phyloP scores from a whole-genome alignment of 2,797 vertebrate species.

The Spizella passerina region DNA sequence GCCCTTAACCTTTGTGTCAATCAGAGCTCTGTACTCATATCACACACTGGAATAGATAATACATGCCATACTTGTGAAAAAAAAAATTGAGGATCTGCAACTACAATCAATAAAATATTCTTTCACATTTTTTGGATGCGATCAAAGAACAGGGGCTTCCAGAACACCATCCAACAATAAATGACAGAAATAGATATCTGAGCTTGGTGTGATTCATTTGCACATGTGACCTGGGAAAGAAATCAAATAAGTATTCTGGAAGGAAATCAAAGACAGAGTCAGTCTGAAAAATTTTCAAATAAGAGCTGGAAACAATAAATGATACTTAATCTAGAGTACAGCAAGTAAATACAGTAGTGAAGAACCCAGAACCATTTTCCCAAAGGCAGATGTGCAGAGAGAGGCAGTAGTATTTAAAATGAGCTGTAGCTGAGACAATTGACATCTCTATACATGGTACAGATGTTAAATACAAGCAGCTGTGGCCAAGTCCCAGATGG shows the following conservation, averaged over 20 bases:
- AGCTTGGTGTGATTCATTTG: neutral
- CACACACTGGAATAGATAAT: neutral
- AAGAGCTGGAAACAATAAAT: slow-evolving; percentile 3
- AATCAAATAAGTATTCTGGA: neutral
- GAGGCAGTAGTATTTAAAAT: neutral
- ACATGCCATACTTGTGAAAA: neutral
- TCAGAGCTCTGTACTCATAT: neutral
- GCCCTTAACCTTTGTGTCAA: neutral
- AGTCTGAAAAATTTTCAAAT: neutral
- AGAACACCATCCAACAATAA: neutral
- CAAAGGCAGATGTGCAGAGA: neutral
- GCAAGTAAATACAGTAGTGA: neutral
- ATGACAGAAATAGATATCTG: neutral
- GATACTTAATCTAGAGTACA: neutral
- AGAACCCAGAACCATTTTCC: neutral
- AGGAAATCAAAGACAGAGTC: neutral
- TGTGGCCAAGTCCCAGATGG: neutral
- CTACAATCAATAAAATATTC: neutral
- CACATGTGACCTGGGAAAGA: neutral
- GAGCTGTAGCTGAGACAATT: neutral
- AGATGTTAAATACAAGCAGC: neutral
- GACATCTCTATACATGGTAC: neutral
- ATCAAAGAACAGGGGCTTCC: neutral
- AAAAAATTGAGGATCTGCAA: neutral
- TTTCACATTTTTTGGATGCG: neutral